phyloP scores from a whole-genome alignment of 2,888 invertebrate species.

The Lepidochitona cinerea region DNA sequence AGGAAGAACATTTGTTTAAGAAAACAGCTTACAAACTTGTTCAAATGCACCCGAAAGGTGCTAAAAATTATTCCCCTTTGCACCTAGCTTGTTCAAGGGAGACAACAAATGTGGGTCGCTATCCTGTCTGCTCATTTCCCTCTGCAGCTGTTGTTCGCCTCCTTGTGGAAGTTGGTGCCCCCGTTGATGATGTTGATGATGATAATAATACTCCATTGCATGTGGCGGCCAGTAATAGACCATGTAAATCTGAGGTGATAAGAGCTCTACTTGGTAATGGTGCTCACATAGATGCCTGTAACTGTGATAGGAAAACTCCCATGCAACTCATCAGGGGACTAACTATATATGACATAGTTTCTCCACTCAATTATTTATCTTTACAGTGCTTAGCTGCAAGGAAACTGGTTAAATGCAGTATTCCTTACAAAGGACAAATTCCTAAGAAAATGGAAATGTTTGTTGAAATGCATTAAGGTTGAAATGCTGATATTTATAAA shows the following conservation, averaged over 20 bases:
- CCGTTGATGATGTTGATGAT: slow-evolving; percentile 84
- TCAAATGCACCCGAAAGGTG: slow-evolving; percentile 76
- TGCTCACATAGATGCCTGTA: slow-evolving; percentile 84
- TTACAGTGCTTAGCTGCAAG: slow-evolving; percentile 68
- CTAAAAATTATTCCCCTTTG: slow-evolving; percentile 69
- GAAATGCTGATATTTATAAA: background rate
- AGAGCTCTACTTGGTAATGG: slow-evolving; percentile 83
- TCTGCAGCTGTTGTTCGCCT: slow-evolving; percentile 80
- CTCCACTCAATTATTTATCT: slow-evolving; percentile 60
- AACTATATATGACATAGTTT: slow-evolving; percentile 56
- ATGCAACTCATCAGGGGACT: slow-evolving; percentile 62
- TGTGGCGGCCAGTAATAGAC: slow-evolving; percentile 81
- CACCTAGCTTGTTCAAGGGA: slow-evolving; percentile 90
- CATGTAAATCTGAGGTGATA: slow-evolving; percentile 81
- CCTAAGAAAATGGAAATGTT: slow-evolving; percentile 62
- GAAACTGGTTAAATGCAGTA: slow-evolving; percentile 79
- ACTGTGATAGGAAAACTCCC: slow-evolving; percentile 59
- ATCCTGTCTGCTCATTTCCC: slow-evolving; percentile 82
- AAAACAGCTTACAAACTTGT: slow-evolving; percentile 83
- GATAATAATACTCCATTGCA: slow-evolving; percentile 92
- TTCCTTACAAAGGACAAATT: slow-evolving; percentile 62
- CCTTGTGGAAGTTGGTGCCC: slow-evolving; percentile 86
- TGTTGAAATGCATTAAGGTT: slow-evolving; percentile 62
- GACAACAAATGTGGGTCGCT: slow-evolving; percentile 78
- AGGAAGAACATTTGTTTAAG: slow-evolving; percentile 75